Evolutionary conservation across 2,888 invertebrate species (phyloP).

Genomic region (Polia nebulosa): DNA sequence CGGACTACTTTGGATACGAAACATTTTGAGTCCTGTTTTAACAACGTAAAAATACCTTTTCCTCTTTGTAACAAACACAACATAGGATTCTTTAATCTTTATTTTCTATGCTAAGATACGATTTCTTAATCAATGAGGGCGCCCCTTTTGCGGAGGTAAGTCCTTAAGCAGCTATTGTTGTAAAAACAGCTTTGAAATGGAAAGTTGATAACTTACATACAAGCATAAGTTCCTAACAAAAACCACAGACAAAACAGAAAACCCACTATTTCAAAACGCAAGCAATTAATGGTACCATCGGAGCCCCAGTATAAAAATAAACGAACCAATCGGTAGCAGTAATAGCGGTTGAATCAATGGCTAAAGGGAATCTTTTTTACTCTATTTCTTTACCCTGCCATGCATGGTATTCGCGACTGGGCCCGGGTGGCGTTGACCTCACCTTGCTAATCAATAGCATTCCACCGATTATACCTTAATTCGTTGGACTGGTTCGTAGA

Average conservation of each 20-base stretch:
- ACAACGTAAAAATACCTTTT: too few relatives aligned
- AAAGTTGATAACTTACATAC: too few relatives aligned
- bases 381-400: constrained; percentile 73
- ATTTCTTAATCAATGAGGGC: too few relatives aligned
- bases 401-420: constrained; percentile 79
- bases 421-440: constrained; percentile 66
- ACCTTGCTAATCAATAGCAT: constrained; percentile 82
- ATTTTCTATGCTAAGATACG: too few relatives aligned
- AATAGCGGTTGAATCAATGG: constrained; percentile 52
- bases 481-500: constrained; percentile 25
- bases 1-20: too few relatives aligned
- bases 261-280: neutral
- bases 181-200: too few relatives aligned
- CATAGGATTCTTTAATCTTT: too few relatives aligned
- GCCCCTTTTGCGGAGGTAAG: too few relatives aligned
- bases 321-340: constrained; percentile 53
- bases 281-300: constrained; percentile 28
- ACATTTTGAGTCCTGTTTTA: too few relatives aligned
- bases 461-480: constrained; percentile 55
- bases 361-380: constrained; percentile 63
- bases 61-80: too few relatives aligned
- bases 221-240: too few relatives aligned
- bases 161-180: too few relatives aligned
- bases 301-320: constrained; percentile 49
- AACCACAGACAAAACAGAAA: neutral